These are phyloP conservation scores for Amblyopsis rosae DNA, from an alignment of 2,113 vertebrate species.

Conservation along the genomic window DNA sequence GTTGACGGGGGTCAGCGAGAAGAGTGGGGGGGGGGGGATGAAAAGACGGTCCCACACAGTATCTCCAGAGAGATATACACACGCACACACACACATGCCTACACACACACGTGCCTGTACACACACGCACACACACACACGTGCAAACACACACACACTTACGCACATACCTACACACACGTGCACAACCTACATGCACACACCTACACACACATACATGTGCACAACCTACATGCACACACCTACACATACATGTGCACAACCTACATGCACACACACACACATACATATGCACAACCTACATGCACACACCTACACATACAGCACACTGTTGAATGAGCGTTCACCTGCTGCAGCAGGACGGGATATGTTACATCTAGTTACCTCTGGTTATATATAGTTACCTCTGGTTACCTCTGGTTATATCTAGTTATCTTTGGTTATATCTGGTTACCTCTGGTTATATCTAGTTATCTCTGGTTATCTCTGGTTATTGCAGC, in stretches of 20 bases:
- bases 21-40: constrained; percentile 63
- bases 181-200: not conserved
- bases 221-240: constrained; percentile 31
- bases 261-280: not conserved
- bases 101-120: not conserved
- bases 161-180: not conserved
- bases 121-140: not conserved
- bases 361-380: too few relatives aligned
- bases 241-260: constrained; percentile 25
- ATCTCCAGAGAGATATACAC: constrained; percentile 51
- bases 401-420: too few relatives aligned
- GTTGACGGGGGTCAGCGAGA: constrained; percentile 82
- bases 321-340: too few relatives aligned
- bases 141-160: too few relatives aligned
- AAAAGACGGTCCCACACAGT: constrained; percentile 65
- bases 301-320: not conserved
- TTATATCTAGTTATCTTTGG: too few relatives aligned
- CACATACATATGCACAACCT: not conserved
- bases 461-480: too few relatives aligned
- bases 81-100: constrained; percentile 26
- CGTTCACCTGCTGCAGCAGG: too few relatives aligned
- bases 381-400: too few relatives aligned
- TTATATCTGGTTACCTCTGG: too few relatives aligned
- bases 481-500: too few relatives aligned
- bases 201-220: not conserved